Evolutionary conservation across 2,888 invertebrate genomes (phyloP), one percentile per base, ranked within the genome.

Genomic region (Dolichopus griseipennis): DNA sequence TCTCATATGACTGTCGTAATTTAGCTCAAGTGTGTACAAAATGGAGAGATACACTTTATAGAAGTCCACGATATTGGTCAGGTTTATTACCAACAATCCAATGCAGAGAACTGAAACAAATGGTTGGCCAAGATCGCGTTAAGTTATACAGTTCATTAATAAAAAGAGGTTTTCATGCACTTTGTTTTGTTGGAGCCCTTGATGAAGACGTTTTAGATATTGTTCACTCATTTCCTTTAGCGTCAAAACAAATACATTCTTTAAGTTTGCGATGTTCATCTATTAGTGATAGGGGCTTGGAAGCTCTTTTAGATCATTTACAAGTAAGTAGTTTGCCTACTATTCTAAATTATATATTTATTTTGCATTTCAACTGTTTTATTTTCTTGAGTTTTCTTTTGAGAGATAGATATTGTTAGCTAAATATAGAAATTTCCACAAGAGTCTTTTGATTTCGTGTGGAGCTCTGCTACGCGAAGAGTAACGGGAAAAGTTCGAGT

Each of bases 131-230:
- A 72, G 85, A 86, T 74, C 75, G 84, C 84, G 83, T 78, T 67
- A 84, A 90, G 73, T 85, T 93, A 71, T 93, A 92, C 79, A 89
- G 90, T 72, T 92, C 92, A 66, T 83, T 96, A 72, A 87, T 95
- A 69, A 84, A 90, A 73, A 86, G 96, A 73, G 94, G 93, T 33
- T 94, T 95, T 77, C 92, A 93, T 76, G 90, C 91, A 6, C 83
- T 96, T 18, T 89, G 90, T 69, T 83, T 96, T 70, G 85, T 93
- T 72, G 93, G 93, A 12, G 95, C 95, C 41, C 88, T 90, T 18
- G 96, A 96, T 79, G 93, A 93, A 76, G 95, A 96, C 81, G 89
- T 94, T 67, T 84, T 90, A 71, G 95, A 95, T 81, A 87, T 95
- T 76, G 91, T 93, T 71, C 90, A 90, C 78, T 90, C 91, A 73